Percentiles rank a stretch among this genome's conserved stretches.
phyloP scores from a whole-genome alignment of 2,888 invertebrate genomes.

The Parnassius smintheus region DNA sequence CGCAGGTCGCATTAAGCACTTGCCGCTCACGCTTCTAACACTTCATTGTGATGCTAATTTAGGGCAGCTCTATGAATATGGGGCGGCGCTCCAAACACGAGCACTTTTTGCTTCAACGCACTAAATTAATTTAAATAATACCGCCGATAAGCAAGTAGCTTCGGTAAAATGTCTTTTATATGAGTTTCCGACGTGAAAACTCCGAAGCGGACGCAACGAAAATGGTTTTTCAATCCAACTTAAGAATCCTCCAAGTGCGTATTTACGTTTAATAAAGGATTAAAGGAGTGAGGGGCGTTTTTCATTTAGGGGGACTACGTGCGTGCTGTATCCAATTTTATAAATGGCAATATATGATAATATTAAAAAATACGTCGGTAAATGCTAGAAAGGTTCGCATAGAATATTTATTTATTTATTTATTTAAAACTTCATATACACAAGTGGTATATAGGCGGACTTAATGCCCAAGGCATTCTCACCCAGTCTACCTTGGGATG shows the following conservation, averaged over 20 bases:
- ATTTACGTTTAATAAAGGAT: constrained; percentile 59
- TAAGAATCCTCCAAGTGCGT: constrained; percentile 56
- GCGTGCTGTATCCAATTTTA: constrained; percentile 34
- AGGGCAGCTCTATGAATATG: constrained; percentile 77
- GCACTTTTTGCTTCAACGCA: constrained; percentile 76
- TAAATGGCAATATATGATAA: constrained; percentile 5
- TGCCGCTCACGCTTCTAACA: constrained; percentile 68
- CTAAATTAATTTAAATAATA: constrained; percentile 80
- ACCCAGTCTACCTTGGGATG: too few species aligned
- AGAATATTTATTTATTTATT: too few species aligned
- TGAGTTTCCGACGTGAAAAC: constrained; percentile 68
- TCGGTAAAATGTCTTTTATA: constrained; percentile 72
- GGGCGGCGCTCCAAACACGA: constrained; percentile 63
- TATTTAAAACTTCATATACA: too few species aligned
- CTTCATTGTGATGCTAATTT: constrained; percentile 81
- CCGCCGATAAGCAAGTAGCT: constrained; percentile 72
- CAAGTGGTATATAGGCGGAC: too few species aligned
- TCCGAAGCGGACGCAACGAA: constrained; percentile 45
- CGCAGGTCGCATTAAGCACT: constrained; percentile 71
- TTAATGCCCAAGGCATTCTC: too few species aligned
- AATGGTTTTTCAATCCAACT: constrained; percentile 58
- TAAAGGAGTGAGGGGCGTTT: constrained; percentile 43
- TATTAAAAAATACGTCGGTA: too few species aligned
- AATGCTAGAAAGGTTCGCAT: too few species aligned
- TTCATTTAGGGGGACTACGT: constrained; percentile 36